A percentile compares a stretch with the other conserved stretches of the same genome.
Evolutionary conservation across 2,797 vertebrate genomes (phyloP).

Genomic region (Xiphophorus birchmanni): DNA sequence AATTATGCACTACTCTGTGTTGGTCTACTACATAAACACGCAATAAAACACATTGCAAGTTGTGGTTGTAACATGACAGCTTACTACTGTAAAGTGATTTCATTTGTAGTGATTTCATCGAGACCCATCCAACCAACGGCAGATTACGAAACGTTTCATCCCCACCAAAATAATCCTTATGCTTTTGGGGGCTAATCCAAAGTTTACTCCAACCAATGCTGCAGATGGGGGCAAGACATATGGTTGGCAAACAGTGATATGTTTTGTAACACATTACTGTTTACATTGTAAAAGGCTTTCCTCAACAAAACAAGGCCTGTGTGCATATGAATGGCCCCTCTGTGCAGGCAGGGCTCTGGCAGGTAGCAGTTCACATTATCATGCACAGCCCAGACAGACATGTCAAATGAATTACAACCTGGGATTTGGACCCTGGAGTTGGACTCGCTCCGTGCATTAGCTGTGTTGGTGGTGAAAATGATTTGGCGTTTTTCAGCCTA

Average conservation of each 20-base stretch:
- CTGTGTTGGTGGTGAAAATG: constrained; percentile 26
- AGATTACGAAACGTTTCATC: constrained; percentile 18
- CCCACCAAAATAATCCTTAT: constrained; percentile 2
- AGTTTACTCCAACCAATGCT: constrained; percentile 6
- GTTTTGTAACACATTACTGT: constrained; percentile 67
- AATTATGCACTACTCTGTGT: background rate
- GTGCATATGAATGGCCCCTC: constrained; percentile 67
- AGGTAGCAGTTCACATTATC: constrained; percentile 62
- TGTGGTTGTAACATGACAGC: background rate
- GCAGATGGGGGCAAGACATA: constrained; percentile 14
- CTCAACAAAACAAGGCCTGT: constrained; percentile 51
- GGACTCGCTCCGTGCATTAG: constrained; percentile 28
- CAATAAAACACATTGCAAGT: background rate
- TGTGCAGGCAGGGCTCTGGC: constrained; percentile 66
- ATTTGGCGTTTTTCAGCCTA: constrained; percentile 28
- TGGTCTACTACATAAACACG: background rate
- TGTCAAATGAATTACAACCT: constrained; percentile 60
- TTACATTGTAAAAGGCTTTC: constrained; percentile 64
- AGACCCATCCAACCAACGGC: background rate
- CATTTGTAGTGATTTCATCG: background rate
- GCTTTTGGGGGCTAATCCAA: constrained; percentile 4
- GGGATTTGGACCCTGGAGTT: constrained; percentile 34
- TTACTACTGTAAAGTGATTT: background rate
- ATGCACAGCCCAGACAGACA: constrained; percentile 55
- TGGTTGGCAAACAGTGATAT: constrained; percentile 65